These are phyloP conservation scores for Apteryx mantelli DNA, from an alignment of 2,113 vertebrate species.

Conservation along the genomic window DNA sequence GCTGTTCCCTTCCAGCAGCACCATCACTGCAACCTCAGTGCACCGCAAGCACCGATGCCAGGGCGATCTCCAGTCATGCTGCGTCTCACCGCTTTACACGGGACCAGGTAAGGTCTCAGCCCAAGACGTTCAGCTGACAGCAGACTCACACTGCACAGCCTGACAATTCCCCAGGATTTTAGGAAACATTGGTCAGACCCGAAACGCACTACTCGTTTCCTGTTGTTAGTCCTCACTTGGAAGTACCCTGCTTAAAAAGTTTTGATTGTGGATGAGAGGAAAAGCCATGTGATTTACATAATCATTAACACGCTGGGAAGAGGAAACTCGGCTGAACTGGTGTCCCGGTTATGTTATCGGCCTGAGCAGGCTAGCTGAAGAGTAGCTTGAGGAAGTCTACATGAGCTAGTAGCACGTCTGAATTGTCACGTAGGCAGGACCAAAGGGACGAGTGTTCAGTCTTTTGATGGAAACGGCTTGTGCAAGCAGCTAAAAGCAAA, in stretches of 20 bases:
- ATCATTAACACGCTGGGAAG: not conserved
- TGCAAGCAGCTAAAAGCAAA: not conserved
- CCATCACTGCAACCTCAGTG: not conserved
- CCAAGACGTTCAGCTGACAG: fast-evolving
- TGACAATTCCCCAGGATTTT: fast-evolving
- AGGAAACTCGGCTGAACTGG: not conserved
- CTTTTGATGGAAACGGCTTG: not conserved
- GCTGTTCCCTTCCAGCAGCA: not conserved
- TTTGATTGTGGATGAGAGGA: not conserved
- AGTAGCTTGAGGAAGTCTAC: not conserved
- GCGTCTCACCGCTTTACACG: fast-evolving
- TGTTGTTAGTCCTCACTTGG: fast-evolving
- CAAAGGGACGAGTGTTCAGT: not conserved
- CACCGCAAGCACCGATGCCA: fast-evolving
- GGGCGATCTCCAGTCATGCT: not conserved
- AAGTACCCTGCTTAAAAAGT: fast-evolving
- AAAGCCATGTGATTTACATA: not conserved
- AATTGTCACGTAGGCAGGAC: not conserved
- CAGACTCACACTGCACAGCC: fast-evolving
- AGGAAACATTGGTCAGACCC: not conserved
- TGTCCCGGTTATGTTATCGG: not conserved
- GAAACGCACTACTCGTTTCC: fast-evolving
- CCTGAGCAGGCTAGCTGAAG: fast-evolving
- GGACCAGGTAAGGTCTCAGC: not conserved
- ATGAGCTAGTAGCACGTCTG: not conserved